These are phyloP conservation scores for Chaetodon trifascialis DNA, from an alignment of 2,113 vertebrate species.

Conservation along the genomic window DNA sequence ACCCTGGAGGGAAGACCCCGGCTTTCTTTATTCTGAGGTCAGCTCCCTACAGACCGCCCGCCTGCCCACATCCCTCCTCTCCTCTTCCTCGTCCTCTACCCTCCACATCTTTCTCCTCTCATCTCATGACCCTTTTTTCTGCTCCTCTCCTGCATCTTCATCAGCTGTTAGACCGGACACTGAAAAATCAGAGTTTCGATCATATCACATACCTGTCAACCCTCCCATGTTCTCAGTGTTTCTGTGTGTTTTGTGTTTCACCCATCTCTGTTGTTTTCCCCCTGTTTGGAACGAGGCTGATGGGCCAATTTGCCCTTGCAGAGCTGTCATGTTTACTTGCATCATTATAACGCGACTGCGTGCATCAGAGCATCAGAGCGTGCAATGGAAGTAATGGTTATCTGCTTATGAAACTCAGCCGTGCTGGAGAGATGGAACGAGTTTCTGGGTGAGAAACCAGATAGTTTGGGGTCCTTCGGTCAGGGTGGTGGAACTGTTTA, in stretches of 20 bases:
- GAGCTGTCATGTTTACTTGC: conserved; percentile 33
- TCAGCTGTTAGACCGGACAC: not conserved
- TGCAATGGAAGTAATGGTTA: not conserved
- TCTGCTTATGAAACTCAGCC: not conserved
- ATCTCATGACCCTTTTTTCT: not conserved
- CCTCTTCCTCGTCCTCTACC: not conserved
- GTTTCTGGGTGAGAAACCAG: not conserved
- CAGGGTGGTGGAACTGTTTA: not conserved
- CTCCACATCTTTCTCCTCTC: not conserved
- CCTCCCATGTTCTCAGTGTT: not conserved
- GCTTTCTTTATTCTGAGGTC: conserved; percentile 51
- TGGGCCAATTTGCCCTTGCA: not conserved
- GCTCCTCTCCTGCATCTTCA: not conserved
- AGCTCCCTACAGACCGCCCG: not conserved
- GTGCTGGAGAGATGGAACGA: not conserved
- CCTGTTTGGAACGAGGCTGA: not conserved
- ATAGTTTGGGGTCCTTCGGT: not conserved
- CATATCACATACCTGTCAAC: not conserved
- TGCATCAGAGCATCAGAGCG: conserved; percentile 10
- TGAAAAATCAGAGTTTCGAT: not conserved
- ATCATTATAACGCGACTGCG: not conserved
- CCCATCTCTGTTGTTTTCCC: not conserved
- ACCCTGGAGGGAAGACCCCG: conserved; percentile 41
- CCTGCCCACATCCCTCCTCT: not conserved
- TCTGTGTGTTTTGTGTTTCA: not conserved